A percentile compares a stretch with the other conserved stretches of the same genome.
Conservation (phyloP, 2,888 invertebrate species). For the Isotomurus palustris region DNA sequence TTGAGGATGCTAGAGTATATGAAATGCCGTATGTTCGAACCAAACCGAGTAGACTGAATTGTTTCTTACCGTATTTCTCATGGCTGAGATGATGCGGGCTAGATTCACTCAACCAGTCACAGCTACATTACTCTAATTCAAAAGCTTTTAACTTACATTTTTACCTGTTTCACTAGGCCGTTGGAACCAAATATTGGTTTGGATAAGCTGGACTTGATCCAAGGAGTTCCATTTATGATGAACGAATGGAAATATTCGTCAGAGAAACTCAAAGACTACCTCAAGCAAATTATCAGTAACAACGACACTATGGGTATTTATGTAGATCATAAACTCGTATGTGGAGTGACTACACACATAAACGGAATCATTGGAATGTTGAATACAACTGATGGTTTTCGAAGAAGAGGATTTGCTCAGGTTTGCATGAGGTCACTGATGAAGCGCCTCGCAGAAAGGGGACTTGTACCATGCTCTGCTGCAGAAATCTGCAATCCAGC, state of each 20-base stretch:
- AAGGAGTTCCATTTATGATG: neutral
- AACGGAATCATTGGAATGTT: neutral
- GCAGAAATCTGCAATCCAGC: neutral
- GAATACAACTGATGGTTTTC: neutral
- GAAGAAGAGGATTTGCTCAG: neutral
- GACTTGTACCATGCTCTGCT: neutral
- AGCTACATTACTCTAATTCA: too few relatives aligned
- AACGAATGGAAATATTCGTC: neutral
- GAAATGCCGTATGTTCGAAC: too few relatives aligned
- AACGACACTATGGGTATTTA: neutral
- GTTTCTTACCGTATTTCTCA: too few relatives aligned
- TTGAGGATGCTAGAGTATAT: neutral
- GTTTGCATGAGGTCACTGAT: neutral
- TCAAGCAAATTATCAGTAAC: neutral
- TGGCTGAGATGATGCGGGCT: too few relatives aligned
- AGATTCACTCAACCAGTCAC: too few relatives aligned
- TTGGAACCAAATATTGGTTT: too few relatives aligned
- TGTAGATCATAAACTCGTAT: neutral
- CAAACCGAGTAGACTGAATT: too few relatives aligned
- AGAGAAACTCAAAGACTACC: neutral
- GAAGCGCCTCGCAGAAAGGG: neutral
- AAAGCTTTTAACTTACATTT: too few relatives aligned
- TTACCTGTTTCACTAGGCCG: too few relatives aligned
- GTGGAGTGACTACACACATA: neutral
- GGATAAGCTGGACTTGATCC: neutral